Conservation (phyloP, 2,113 vertebrate species). For the Pterocles orientalis region DNA sequence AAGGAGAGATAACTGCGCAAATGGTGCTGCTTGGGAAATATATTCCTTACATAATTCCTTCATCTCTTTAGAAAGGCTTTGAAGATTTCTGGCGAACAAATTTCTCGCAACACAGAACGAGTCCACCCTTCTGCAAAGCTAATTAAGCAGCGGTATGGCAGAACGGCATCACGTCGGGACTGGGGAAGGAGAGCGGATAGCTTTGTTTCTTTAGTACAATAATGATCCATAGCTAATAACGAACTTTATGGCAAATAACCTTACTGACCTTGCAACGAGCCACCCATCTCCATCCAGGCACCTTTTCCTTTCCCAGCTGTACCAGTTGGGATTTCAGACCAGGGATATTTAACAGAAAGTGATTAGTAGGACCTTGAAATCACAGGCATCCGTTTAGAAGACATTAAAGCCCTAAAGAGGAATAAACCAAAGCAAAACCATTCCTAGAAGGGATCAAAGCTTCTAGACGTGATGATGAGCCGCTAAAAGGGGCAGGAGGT, state of each 20-base stretch:
- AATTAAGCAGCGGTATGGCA: background rate
- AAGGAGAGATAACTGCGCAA: background rate
- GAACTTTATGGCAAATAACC: background rate
- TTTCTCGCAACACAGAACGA: background rate
- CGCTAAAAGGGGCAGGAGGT: background rate
- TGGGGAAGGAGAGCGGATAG: background rate
- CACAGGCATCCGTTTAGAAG: background rate
- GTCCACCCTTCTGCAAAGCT: background rate
- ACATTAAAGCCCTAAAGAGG: background rate
- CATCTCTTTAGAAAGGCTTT: background rate
- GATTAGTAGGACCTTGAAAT: background rate
- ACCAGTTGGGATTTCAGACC: background rate
- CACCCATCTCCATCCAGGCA: background rate
- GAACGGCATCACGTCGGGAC: background rate
- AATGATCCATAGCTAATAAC: background rate
- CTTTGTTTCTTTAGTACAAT: background rate
- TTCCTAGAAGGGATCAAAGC: background rate
- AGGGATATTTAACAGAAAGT: background rate
- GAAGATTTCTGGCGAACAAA: background rate
- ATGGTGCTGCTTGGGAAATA: background rate
- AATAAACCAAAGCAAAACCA: background rate
- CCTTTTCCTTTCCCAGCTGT: background rate
- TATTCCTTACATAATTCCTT: background rate
- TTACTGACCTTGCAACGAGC: background rate
- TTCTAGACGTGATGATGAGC: background rate